phyloP scores from a whole-genome alignment of 2,113 vertebrate species.

The Callaeas wilsoni region DNA sequence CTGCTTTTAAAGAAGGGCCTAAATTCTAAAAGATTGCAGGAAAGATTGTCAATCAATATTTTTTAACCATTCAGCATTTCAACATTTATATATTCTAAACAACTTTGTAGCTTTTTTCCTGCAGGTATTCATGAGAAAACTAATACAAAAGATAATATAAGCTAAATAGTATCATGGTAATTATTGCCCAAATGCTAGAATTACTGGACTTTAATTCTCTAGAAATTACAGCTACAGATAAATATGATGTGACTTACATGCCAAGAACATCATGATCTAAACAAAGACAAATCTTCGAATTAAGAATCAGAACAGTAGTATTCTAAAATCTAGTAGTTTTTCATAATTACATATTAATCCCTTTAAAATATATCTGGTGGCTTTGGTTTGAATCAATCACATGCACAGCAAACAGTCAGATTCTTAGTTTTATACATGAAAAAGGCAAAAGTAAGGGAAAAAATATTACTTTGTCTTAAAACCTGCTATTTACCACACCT shows the following conservation, averaged over 20 bases:
- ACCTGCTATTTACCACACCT: neutral
- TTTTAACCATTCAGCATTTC: neutral
- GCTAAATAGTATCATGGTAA: neutral
- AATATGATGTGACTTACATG: neutral
- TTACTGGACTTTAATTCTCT: neutral
- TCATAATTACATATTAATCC: neutral
- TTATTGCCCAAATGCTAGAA: neutral
- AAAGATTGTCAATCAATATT: neutral
- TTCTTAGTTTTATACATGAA: neutral
- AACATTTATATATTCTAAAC: neutral
- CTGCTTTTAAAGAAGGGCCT: neutral
- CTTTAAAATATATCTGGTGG: neutral
- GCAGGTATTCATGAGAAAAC: neutral
- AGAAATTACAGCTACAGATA: neutral
- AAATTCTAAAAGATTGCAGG: neutral
- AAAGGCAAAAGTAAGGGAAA: neutral
- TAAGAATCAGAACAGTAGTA: neutral
- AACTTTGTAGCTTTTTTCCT: neutral
- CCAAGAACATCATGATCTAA: neutral
- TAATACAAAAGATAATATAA: neutral
- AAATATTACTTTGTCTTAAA: neutral
- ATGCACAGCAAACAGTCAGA: neutral
- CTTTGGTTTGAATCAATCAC: neutral
- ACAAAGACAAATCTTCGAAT: neutral
- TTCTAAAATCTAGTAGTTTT: neutral